A percentile compares a stretch with the other conserved stretches of the same genome.
phyloP scores from a whole-genome alignment of 2,113 vertebrate genomes.

The Meleagris gallopavo region DNA sequence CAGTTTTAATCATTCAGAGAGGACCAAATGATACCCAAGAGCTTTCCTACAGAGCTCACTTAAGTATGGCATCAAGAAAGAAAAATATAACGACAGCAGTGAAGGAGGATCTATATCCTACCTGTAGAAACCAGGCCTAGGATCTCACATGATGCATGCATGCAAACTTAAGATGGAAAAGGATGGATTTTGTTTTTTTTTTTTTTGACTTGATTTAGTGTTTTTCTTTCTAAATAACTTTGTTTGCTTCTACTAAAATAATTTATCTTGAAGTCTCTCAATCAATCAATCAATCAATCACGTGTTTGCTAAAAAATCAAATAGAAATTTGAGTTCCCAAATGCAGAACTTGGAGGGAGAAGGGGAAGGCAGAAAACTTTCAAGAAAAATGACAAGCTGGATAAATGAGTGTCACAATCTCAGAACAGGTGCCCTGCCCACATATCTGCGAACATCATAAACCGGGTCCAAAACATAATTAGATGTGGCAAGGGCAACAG shows the following conservation, averaged over 20 bases:
- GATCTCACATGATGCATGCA: not conserved
- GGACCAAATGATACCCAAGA: rapidly evolving
- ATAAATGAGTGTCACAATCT: not conserved
- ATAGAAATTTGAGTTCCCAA: not conserved
- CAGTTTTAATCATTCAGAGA: not conserved
- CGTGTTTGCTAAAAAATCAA: not conserved
- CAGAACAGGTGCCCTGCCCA: not conserved
- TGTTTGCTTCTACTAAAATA: not conserved
- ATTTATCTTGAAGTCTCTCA: not conserved
- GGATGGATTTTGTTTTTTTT: not conserved
- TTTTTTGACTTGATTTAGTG: not conserved
- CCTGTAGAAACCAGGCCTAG: not conserved
- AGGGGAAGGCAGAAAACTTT: not conserved
- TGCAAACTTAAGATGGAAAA: not conserved
- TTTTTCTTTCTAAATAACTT: not conserved
- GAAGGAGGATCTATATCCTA: not conserved
- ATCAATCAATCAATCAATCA: not conserved
- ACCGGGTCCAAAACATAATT: not conserved
- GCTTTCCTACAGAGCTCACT: not conserved
- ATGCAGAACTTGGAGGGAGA: not conserved
- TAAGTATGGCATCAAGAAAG: not conserved
- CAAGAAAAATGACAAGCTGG: not conserved
- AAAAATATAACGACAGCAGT: not conserved
- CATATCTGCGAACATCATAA: not conserved
- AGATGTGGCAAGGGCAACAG: not conserved